Evolutionary conservation across 2,797 vertebrate genomes (phyloP).

Genomic region (Moxostoma hubbsi): DNA sequence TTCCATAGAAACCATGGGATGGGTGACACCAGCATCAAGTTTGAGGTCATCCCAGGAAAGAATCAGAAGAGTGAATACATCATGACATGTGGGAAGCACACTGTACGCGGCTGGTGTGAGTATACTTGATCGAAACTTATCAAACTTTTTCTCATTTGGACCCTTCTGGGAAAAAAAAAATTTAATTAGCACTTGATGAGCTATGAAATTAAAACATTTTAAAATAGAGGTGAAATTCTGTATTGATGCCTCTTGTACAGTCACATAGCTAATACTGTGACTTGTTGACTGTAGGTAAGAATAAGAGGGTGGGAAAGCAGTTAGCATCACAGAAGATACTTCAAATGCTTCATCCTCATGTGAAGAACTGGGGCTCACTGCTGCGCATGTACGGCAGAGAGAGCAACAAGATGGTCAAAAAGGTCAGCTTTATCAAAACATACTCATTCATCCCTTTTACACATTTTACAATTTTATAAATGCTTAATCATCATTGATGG

Average conservation of each 20-base stretch:
- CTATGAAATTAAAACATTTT: no score
- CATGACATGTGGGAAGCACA: constrained; percentile 98
- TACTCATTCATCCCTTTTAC: background rate
- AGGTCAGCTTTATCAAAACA: constrained; percentile 74
- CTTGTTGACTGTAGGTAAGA: constrained; percentile 84
- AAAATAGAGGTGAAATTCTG: no score
- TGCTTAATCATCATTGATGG: no score
- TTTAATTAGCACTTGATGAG: no score
- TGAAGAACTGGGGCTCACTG: constrained; percentile 98
- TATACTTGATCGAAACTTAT: constrained; percentile 52
- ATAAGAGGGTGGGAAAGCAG: constrained; percentile 97
- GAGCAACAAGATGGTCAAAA: constrained; percentile 98
- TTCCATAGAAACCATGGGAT: constrained; percentile 95
- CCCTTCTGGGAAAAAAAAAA: background rate
- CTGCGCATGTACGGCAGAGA: constrained; percentile 98
- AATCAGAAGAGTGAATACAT: constrained; percentile 99
- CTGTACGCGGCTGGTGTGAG: constrained; percentile 99
- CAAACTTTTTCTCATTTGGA: background rate
- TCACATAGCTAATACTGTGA: background rate
- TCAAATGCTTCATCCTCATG: constrained; percentile 97
- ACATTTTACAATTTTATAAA: no score
- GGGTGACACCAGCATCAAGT: constrained; percentile 98
- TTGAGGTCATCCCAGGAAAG: constrained; percentile 99
- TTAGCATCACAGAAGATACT: constrained; percentile 98
- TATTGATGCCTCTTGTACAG: background rate